phyloP scores from a whole-genome alignment of 2,113 vertebrate species.

The Plestiodon gilberti region DNA sequence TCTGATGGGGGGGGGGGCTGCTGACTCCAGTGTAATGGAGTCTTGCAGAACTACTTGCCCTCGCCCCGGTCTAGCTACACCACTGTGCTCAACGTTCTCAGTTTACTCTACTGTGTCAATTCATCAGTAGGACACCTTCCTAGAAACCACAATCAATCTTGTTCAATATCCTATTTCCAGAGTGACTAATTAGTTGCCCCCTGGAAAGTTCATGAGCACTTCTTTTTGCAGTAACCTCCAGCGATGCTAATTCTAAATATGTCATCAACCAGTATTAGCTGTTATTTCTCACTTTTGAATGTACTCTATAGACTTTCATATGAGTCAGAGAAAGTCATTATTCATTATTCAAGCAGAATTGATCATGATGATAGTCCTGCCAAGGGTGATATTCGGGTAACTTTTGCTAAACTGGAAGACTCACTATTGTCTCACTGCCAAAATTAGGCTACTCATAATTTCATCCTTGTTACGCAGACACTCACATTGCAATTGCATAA shows the following conservation, averaged over 20 bases:
- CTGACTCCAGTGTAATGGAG: too few relatives aligned
- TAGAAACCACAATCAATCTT: neutral
- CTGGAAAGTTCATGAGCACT: neutral
- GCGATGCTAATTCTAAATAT: neutral
- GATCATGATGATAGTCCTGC: neutral
- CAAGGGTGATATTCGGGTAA: neutral
- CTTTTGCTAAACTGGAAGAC: neutral
- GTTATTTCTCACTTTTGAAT: slow-evolving; percentile 13
- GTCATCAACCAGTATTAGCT: neutral
- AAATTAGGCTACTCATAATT: neutral
- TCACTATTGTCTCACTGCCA: neutral
- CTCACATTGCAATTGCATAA: neutral
- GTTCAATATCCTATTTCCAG: neutral
- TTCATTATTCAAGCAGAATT: neutral
- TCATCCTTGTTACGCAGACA: neutral
- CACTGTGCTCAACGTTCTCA: neutral
- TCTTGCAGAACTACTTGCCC: too few relatives aligned
- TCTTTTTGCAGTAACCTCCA: neutral
- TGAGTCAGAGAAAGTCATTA: neutral
- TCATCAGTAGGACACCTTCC: neutral
- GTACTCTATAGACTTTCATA: neutral
- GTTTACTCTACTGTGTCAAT: neutral
- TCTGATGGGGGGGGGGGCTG: too few relatives aligned
- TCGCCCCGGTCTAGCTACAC: too few relatives aligned
- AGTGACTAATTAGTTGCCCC: neutral